These are phyloP conservation scores for Drosophila sechellia DNA, from an alignment of 1,140 invertebrate species.

Conservation along the genomic window DNA sequence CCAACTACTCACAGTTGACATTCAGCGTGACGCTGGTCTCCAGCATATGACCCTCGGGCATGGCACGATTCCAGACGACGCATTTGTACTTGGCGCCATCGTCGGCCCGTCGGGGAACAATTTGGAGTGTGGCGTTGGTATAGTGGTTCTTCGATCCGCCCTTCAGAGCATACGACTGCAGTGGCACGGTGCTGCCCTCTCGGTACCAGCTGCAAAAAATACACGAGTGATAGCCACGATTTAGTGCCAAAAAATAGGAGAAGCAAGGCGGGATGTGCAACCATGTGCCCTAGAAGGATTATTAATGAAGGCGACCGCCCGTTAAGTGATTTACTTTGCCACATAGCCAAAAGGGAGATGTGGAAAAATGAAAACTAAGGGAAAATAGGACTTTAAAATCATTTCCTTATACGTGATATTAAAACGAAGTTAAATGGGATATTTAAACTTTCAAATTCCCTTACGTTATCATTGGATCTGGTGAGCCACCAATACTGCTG, in stretches of 20 bases:
- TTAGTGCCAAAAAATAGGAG: constrained; percentile 63
- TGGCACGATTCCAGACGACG: constrained; percentile 94
- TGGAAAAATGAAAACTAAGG: neutral
- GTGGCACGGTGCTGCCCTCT: constrained; percentile 87
- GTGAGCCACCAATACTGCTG: constrained; percentile 93
- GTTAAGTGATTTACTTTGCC: constrained; percentile 80
- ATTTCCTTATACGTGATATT: too few species aligned
- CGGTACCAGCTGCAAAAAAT: constrained; percentile 87
- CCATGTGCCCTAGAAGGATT: constrained; percentile 59
- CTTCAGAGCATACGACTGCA: constrained; percentile 89
- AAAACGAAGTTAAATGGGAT: too few species aligned
- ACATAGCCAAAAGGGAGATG: constrained; percentile 15
- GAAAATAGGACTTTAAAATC: too few species aligned
- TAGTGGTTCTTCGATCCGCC: constrained; percentile 89
- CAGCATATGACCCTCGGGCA: constrained; percentile 91
- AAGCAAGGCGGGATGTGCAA: constrained; percentile 1
- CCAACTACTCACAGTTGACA: constrained; percentile 93
- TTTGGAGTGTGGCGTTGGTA: constrained; percentile 90
- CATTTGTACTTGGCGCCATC: constrained; percentile 93
- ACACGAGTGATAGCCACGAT: constrained; percentile 50
- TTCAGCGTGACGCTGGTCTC: constrained; percentile 92
- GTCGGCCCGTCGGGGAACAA: constrained; percentile 92
- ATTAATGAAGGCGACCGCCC: constrained; percentile 75
- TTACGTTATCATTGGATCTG: constrained; percentile 92
- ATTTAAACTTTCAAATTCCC: constrained; percentile 22